Evolutionary conservation across 1,140 invertebrate genomes (phyloP), one percentile per base, ranked within the genome.

Genomic region (Trichoplusia ni): DNA sequence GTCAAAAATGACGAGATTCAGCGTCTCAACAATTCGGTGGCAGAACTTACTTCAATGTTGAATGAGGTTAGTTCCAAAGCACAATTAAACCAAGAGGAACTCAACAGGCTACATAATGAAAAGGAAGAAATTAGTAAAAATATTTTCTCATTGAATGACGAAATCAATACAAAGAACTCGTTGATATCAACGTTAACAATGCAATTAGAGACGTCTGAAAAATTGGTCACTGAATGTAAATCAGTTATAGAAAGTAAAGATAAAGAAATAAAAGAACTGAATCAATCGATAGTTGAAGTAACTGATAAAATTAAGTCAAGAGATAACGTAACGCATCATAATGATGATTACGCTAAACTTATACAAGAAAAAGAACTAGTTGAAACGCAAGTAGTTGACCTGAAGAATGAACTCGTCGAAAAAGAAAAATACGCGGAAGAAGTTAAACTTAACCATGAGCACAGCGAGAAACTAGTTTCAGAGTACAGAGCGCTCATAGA

Each of bases 401-500:
- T 82, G 9, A 73, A 72, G 59, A 54, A 71, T 29, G 53, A 51
- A 16, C 47, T 84, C 6, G 60, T 75, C 5, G 35, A 38, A 1
- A 75, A 70, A 68, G 65, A 71, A 19, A 37, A 47, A 19, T 40
- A 61, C 42, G 25, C 70, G 0, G 62, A 44, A 11, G 76, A 82
- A 65, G 33, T 79, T 3, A 81, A 81, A 68, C 59, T 8, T 19
- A 9, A 71, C 6, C n/a, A 33, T 1, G 38, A 11, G 8, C n/a
- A 56, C 0, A 64, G 88, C 53, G 83, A 84, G 56, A 79, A 77
- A 42, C 67, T 61, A 64, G 77, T 66, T 13, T 38, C 35, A 5
- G 81, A 84, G 61, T 80, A 88, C 33, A 84, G 92, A 82, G 69
- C 68, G 23, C 66, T 80, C 63, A 63, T 91, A 33, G 87, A 83